Conservation (phyloP, 2,113 vertebrate species). For the Macrotus californicus region DNA sequence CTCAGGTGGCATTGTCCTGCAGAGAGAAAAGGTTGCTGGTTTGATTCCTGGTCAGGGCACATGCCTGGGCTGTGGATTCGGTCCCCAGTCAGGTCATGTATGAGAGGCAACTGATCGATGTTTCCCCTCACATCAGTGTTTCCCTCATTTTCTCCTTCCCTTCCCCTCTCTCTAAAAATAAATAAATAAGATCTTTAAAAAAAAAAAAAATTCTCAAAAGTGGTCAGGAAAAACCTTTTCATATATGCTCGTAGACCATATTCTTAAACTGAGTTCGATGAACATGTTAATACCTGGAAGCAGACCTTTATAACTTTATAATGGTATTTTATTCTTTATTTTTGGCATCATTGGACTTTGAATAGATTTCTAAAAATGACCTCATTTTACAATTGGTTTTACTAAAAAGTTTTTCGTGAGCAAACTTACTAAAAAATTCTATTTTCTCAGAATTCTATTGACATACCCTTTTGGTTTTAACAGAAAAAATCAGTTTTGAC, state of each 20-base stretch:
- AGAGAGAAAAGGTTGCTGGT: too few relatives aligned
- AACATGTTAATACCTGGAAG: not conserved
- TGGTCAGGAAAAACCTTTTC: not conserved
- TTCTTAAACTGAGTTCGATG: not conserved
- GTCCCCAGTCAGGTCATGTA: too few relatives aligned
- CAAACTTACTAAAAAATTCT: not conserved
- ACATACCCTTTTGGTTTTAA: not conserved
- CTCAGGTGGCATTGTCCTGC: too few relatives aligned
- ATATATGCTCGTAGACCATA: not conserved
- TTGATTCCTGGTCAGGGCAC: too few relatives aligned
- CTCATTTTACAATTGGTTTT: not conserved
- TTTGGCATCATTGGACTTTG: not conserved
- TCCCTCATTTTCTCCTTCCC: too few relatives aligned
- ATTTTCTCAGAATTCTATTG: not conserved
- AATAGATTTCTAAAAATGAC: not conserved
- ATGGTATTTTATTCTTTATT: not conserved
- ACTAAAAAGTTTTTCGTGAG: not conserved
- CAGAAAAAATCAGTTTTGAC: not conserved
- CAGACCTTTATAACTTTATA: not conserved
- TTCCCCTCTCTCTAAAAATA: too few relatives aligned
- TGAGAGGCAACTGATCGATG: too few relatives aligned
- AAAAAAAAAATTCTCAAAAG: conserved; percentile 1
- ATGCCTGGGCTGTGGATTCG: too few relatives aligned
- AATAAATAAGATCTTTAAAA: too few relatives aligned
- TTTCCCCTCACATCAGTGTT: too few relatives aligned